Conservation (phyloP, 2,888 invertebrate species). For the Girardia tigrina region DNA sequence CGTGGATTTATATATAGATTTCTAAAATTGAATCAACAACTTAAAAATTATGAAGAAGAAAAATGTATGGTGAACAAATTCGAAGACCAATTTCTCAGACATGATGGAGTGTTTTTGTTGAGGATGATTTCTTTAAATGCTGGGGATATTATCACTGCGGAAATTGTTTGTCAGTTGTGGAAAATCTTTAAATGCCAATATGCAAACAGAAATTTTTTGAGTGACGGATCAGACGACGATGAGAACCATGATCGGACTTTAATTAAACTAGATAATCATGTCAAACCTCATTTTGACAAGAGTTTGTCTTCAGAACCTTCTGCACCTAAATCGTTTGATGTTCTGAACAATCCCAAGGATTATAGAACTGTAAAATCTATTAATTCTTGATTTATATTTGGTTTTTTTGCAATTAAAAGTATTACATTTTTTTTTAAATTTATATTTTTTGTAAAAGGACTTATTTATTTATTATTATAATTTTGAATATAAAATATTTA, state of each 20-base stretch:
- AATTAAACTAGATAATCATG: background rate
- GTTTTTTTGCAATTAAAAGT: too few species aligned
- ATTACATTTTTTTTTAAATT: too few species aligned
- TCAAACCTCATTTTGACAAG: background rate
- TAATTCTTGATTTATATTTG: too few species aligned
- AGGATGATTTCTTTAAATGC: constrained; percentile 34
- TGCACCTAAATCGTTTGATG: background rate
- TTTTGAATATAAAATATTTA: too few species aligned
- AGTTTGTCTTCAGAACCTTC: background rate
- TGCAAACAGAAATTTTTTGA: background rate
- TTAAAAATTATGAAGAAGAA: background rate
- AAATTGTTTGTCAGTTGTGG: constrained; percentile 29
- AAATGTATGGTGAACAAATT: constrained; percentile 25
- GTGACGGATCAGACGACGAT: background rate
- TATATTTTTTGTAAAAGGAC: too few species aligned
- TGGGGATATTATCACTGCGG: constrained; percentile 30
- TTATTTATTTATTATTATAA: too few species aligned
- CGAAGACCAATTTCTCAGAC: constrained; percentile 18
- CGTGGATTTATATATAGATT: constrained; percentile 28
- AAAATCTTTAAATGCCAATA: constrained; percentile 28
- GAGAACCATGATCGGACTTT: background rate
- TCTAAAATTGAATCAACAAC: constrained; percentile 8
- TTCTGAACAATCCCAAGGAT: too few species aligned
- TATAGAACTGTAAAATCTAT: too few species aligned
- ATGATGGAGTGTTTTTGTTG: constrained; percentile 32